Conservation (phyloP, 37 sponge, comb jelly and placozoan species). For the Mnemiopsis leidyi region DNA sequence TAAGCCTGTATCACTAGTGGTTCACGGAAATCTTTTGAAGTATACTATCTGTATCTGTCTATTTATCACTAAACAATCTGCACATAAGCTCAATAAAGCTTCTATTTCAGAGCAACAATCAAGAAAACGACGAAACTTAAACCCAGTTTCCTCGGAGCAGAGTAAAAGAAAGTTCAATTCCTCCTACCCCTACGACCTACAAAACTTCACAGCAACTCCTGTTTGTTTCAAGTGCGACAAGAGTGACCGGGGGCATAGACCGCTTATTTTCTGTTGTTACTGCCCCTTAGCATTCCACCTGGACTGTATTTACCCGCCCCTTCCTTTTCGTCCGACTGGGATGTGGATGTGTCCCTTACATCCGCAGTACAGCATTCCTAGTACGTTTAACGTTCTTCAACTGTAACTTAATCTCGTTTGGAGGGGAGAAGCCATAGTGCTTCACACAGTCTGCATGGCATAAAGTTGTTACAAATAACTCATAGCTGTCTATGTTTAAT, state of each 20-base stretch:
- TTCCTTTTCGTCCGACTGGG: conserved; percentile 74
- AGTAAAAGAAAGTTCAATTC: conserved; percentile 30
- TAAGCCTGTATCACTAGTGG: no score
- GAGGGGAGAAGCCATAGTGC: not conserved
- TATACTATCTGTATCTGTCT: no score
- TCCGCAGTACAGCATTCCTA: conserved; percentile 73
- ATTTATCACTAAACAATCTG: no score
- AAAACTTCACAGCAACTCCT: conserved; percentile 13
- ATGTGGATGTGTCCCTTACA: conserved; percentile 93
- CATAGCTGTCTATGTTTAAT: not conserved
- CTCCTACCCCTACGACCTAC: conserved; percentile 40
- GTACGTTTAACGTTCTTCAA: conserved; percentile 25
- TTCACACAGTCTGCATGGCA: not conserved
- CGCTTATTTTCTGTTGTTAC: conserved; percentile 76
- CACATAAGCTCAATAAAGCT: not conserved
- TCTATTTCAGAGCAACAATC: conserved; percentile 16
- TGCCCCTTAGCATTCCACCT: conserved; percentile 89
- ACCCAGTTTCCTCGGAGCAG: not conserved
- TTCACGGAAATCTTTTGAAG: no score
- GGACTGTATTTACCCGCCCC: conserved; percentile 86
- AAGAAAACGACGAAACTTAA: not conserved
- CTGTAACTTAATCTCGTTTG: not conserved
- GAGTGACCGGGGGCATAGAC: conserved; percentile 2
- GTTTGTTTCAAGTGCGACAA: conserved; percentile 41
- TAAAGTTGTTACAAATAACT: not conserved